These are phyloP conservation scores for Lissocephala sabroskyi DNA, from an alignment of 2,888 invertebrate species.

Conservation along the genomic window DNA sequence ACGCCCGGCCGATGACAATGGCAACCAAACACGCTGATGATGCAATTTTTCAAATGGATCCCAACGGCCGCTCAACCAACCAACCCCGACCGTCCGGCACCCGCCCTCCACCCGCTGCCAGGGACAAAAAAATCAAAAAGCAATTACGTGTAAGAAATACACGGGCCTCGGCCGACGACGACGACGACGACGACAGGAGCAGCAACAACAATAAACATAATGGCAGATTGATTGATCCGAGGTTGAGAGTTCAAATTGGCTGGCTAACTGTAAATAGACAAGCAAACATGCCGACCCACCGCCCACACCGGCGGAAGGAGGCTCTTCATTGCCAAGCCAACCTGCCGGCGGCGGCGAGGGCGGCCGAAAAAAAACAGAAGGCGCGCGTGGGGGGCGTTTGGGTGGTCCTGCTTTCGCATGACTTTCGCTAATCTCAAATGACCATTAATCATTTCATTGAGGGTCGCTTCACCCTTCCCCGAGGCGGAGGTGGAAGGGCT, in stretches of 20 bases:
- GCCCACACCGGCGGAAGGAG: constrained; percentile 5
- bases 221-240: constrained; percentile 61
- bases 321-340: too few species aligned
- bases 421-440: constrained; percentile 61
- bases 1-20: too few species aligned
- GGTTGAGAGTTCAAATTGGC: constrained; percentile 63
- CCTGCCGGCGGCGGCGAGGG: too few species aligned
- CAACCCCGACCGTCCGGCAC: too few species aligned
- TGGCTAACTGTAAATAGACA: constrained; percentile 62
- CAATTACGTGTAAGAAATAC: constrained; percentile 52
- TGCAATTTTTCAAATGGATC: constrained; percentile 49
- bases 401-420: constrained; percentile 18
- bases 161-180: constrained; percentile 28
- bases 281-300: constrained; percentile 35
- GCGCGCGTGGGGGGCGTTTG: too few species aligned
- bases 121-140: constrained; percentile 51
- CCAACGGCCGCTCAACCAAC: constrained; percentile 3
- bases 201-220: constrained; percentile 47
- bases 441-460: constrained; percentile 61
- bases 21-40: constrained; percentile 52
- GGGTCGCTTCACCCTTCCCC: neutral
- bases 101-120: too few species aligned
- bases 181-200: constrained; percentile 21
- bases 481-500: neutral
- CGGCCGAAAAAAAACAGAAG: too few species aligned